Evolutionary conservation across 2,797 vertebrate genomes (phyloP), one percentile per base, ranked within the genome.

Genomic region (Rhinatrema bivittatum): DNA sequence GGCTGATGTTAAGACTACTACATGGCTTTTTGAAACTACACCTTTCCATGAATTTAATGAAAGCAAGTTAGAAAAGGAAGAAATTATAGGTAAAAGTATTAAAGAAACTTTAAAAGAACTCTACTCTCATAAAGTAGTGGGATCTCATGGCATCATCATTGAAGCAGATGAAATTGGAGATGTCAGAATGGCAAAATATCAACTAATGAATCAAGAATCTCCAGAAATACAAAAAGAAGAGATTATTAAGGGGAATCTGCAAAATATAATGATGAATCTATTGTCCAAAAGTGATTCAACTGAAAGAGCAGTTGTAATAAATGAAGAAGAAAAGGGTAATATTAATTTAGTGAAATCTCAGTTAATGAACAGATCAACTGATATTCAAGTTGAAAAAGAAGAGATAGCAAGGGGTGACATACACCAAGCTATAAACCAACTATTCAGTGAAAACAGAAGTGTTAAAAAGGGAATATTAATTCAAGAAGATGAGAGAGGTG

Each of bases 21-120:
- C 86, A 0, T 95, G 89, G 90, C 86, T 93, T 31, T 97, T 97
- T 82, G 93, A 97, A 81, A 94, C 89, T 2, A 97, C 86, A 24
- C 88, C 91, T 3, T 79, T 97, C 44, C 77, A 88, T 28, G 76
- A 87, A 54, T 95, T 97, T 68, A 91, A 88, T 58, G 86, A 89
- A 53, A 74, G 60, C 18, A 82, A 39, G 46, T 46, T 73, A 20
- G 85, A 91, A 48, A 91, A 76, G 58, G 70, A 78, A 11, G 88
- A 90, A 71, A 88, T 97, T 37, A 29, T 90, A 34, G 93, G 93
- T 10, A 95, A 93, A 66, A 95, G 82, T 20, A 64, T 97, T 49
- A 88, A 85, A 67, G 84, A 85, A 64, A 97, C 91, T n/a, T 86
- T 97, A 24, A 69, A 87, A 48, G 86, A 93, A 49, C 80, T 97